Evolutionary conservation across 2,797 vertebrate genomes (phyloP), one percentile per base, ranked within the genome.

Genomic region (Mormyrus hasselquistii): DNA sequence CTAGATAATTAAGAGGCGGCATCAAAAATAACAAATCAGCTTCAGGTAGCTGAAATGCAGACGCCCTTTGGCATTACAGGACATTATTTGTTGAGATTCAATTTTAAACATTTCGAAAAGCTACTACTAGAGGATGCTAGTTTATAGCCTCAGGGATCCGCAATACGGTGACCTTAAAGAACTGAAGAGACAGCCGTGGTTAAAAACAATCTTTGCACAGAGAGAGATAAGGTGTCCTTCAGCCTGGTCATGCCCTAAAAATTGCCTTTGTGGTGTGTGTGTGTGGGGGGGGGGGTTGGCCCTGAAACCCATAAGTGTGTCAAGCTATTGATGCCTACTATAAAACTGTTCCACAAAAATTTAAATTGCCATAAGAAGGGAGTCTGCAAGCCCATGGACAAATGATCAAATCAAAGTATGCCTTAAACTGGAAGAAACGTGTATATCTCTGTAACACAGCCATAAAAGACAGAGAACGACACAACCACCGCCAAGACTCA

Each of bases 271-370:
- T 79, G 73, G 25, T 57, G 38, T 41, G 76, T 82, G 38, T 82
- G 38, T 44, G 34, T 2, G 29, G 73, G 41, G 38, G 25, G 25
- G 84, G 50, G 44, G 52, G 7, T 3, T 87, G 85, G 52, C 85
- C 85, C 85, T 87, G 85, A 87, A 62, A 44, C 19, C 57, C 57
- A 65, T 44, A 87, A 57, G 55, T 49, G 34, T 44, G 38, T 87
- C 86, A 41, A 87, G 38, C 55, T 47, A 22, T 47, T 87, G 57
- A 87, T 34, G 57, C 14, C 50, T 16, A 9, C 50, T 8, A 87
- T 87, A 87, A 87, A 87, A 65, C 38, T 62, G 38, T 29, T 87
- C 55, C 38, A 47, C 55, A 14, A 62, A 87, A 87, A 87, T n/a
- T 47, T 41, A 14, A 65, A 47, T 62, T 65, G 38, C 57, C 9